Evolutionary conservation across 2,113 vertebrate genomes (phyloP), one percentile per base, ranked within the genome.

Genomic region (Hyla sarda): DNA sequence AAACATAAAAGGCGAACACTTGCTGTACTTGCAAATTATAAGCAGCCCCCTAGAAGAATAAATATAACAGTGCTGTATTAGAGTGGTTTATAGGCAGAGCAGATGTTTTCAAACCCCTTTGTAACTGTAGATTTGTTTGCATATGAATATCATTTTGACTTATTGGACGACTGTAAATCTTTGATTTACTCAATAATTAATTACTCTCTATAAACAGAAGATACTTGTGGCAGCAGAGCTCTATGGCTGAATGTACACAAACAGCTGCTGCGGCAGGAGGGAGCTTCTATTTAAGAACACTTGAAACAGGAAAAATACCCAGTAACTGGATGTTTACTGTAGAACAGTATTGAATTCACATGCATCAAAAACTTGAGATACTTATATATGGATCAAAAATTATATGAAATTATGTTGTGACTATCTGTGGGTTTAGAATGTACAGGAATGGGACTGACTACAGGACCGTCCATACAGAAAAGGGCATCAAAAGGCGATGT

Each of bases 151-250:
- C 34, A 71, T 41, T 71, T 37, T 71, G 67, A 41, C 34, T 71
- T 71, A 71, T 71, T 71, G 67, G 67, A 10, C 34, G 23, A 37
- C 67, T 41, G 16, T 41, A 41, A 71, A 67, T 30, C 62, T 4
- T 23, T 37, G 67, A 41, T 71, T 71, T 71, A 41, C 32, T 21
- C 67, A 71, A 23, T 32, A 37, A 71, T 71, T 71, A 37, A 71
- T 71, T 41, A 71, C 37, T 71, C 67, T 41, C 32, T 71, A 71
- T 41, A 71, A 71, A 71, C 67, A 71, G 67, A 71, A 71, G 2
- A 23, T 71, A 71, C 34, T 41, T 3, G 67, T 71, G 34, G n/a
- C 65, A 34, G 30, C 67, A 37, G 67, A 71, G 23, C 67, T 41
- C 25, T 65, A 11, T 12, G 11, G 62, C 62, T 65, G 62, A 71